Evolutionary conservation across 2,113 vertebrate species (phyloP).

Genomic region (Petrocephalus microphthalmus): DNA sequence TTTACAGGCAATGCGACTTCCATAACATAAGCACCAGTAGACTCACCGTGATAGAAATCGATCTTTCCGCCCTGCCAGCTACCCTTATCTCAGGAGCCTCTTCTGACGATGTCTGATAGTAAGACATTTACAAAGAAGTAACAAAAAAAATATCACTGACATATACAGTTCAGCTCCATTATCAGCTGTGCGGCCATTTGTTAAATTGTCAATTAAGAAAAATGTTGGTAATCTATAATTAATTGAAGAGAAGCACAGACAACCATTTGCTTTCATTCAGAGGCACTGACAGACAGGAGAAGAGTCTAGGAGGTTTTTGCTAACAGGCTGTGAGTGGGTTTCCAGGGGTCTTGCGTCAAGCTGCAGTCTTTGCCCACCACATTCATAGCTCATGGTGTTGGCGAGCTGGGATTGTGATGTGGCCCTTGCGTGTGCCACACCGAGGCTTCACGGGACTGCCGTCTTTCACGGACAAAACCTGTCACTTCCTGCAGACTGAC

Average conservation of each 20-base stretch:
- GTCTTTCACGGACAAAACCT: not conserved
- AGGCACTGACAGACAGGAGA: not conserved
- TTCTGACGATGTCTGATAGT: not conserved
- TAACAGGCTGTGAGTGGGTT: not conserved
- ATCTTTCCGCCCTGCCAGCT: not conserved
- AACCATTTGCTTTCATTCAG: not conserved
- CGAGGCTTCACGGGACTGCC: not conserved
- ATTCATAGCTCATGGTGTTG: not conserved
- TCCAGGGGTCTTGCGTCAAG: not conserved
- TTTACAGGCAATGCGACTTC: not conserved
- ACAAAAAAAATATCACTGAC: not conserved
- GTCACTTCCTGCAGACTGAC: not conserved
- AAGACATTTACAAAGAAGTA: not conserved
- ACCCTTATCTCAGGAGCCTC: not conserved
- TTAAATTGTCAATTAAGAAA: slow-evolving; percentile 16
- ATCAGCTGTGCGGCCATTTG: not conserved
- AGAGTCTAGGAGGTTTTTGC: not conserved
- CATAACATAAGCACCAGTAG: not conserved
- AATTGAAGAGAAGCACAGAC: not conserved
- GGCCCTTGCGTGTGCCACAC: not conserved
- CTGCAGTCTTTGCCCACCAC: too few species aligned
- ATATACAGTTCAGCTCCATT: not conserved
- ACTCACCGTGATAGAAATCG: slow-evolving; percentile 12
- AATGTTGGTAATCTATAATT: not conserved
- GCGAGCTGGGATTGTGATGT: not conserved